Conservation (phyloP, 2,797 vertebrate genomes). For the Menidia menidia region DNA sequence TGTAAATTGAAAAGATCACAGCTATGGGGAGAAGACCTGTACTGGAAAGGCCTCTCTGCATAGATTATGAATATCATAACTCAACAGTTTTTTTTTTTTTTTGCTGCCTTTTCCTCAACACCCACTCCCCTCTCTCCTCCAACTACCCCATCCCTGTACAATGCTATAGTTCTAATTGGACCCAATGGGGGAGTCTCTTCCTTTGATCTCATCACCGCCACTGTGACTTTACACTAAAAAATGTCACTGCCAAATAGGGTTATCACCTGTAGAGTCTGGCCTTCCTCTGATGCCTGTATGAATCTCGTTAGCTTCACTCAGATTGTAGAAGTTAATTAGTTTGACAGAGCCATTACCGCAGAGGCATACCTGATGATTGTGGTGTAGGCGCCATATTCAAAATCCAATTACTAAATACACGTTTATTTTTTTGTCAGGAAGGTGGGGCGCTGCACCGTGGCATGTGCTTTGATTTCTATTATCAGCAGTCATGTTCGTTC, state of each 20-base stretch:
- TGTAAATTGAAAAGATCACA: slow-evolving; percentile 98
- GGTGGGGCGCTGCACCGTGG: slow-evolving; percentile 2
- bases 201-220: slow-evolving; percentile 98
- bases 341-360: slow-evolving; percentile 89
- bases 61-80: slow-evolving; percentile 94
- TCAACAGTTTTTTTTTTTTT: slow-evolving; percentile 83
- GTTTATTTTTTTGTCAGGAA: slow-evolving; percentile 38
- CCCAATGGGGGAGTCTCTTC: slow-evolving; percentile 94
- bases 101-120: slow-evolving; percentile 29
- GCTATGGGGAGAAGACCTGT: slow-evolving; percentile 93
- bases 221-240: slow-evolving; percentile 99
- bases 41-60: slow-evolving; percentile 92
- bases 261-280: slow-evolving; percentile 98
- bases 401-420: slow-evolving; percentile 71
- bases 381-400: slow-evolving; percentile 68
- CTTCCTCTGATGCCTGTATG: slow-evolving; percentile 92
- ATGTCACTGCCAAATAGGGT: slow-evolving; percentile 98
- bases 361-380: slow-evolving; percentile 83
- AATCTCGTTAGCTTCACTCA: slow-evolving; percentile 95
- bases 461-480: slow-evolving; percentile 25
- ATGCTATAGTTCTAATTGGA: slow-evolving; percentile 98
- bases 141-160: slow-evolving; percentile 77
- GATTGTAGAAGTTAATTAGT: slow-evolving; percentile 95
- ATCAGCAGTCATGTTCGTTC: slow-evolving; percentile 25
- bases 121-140: slow-evolving; percentile 53